Evolutionary conservation across 1,140 invertebrate species (phyloP), one percentile per base, ranked within the genome.

Genomic region (Caenorhabditis latens): DNA sequence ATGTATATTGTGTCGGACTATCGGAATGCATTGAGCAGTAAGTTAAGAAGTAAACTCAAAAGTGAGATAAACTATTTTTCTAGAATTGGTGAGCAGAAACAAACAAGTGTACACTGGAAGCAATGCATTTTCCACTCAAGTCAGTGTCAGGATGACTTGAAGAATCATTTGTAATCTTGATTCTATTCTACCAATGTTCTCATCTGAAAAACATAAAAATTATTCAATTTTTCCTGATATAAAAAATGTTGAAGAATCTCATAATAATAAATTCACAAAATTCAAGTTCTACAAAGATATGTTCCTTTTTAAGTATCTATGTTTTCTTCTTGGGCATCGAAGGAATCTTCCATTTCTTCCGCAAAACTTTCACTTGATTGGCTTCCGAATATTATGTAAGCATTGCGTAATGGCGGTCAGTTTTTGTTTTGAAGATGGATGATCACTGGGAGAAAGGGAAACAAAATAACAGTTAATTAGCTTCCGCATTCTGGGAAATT

Each of bases 1-100:
- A 71, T 71, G 65, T 71, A 71, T 19, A 71, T 71, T 46, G 65
- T 71, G 4, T 71, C 65, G 5, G 65, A 71, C 8, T 71, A 71
- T n/a, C 40, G 65, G 19, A 71, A 71, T 46, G 65, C 40, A 14
- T 46, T 71, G 65, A 71, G 65, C 42, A 71, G 65, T 71, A n/a
- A 71, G 42, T 71, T 13, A 9, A n/a, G 19, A 16, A n/a, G 8
- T 21, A 43, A 14, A 19, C 42, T 43, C 8, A n/a, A 19, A 8
- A 6, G 9, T 2, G 11, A 63, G 7, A 63, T 7, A 43, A 13
- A 43, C 19, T 7, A 19, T 67, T 11, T 46, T 71, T 71, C n/a
- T 4, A 71, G 65, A 71, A 46, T 19, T 71, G 6, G 0, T 71
- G 11, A 71, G 65, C 21, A 14, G 65, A n/a, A 71, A 71, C 65